phyloP scores from a whole-genome alignment of 2,888 invertebrate genomes.

The Hemicrepidius hirtus region DNA sequence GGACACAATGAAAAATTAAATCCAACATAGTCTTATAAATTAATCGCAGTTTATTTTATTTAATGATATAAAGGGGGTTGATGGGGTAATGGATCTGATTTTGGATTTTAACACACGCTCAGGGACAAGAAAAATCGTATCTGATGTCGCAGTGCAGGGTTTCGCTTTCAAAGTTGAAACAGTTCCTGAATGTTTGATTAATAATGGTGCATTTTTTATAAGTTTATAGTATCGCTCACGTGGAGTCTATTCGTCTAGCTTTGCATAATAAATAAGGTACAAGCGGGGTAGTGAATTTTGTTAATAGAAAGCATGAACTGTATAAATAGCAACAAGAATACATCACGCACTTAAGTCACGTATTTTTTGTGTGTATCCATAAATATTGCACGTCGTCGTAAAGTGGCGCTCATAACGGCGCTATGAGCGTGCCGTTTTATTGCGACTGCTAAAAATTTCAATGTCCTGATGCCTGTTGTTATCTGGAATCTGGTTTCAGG shows the following conservation, averaged over 20 bases:
- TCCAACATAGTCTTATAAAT: too few relatives aligned
- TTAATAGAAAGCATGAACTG: slow-evolving; percentile 37
- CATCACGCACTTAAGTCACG: slow-evolving; percentile 52
- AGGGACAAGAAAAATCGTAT: neutral
- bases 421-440: slow-evolving; percentile 61
- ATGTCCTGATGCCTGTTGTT: slow-evolving; percentile 58
- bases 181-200: slow-evolving; percentile 13
- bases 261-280: slow-evolving; percentile 30
- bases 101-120: too few relatives aligned
- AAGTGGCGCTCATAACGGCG: slow-evolving; percentile 60
- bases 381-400: slow-evolving; percentile 62
- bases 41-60: too few relatives aligned
- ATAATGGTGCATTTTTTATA: slow-evolving; percentile 19
- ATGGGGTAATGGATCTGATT: too few relatives aligned
- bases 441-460: slow-evolving; percentile 60
- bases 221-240: slow-evolving; percentile 17
- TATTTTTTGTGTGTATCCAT: slow-evolving; percentile 57
- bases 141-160: slow-evolving; percentile 18
- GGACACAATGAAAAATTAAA: too few relatives aligned
- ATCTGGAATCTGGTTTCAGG: slow-evolving; percentile 58
- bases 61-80: neutral
- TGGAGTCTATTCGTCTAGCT: slow-evolving; percentile 21
- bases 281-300: slow-evolving; percentile 29
- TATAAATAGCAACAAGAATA: slow-evolving; percentile 38
- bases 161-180: slow-evolving; percentile 15